Percentiles rank a stretch among this genome's conserved stretches.
Conservation (phyloP, 2,113 vertebrate genomes). For the Ictidomys tridecemlineatus region DNA sequence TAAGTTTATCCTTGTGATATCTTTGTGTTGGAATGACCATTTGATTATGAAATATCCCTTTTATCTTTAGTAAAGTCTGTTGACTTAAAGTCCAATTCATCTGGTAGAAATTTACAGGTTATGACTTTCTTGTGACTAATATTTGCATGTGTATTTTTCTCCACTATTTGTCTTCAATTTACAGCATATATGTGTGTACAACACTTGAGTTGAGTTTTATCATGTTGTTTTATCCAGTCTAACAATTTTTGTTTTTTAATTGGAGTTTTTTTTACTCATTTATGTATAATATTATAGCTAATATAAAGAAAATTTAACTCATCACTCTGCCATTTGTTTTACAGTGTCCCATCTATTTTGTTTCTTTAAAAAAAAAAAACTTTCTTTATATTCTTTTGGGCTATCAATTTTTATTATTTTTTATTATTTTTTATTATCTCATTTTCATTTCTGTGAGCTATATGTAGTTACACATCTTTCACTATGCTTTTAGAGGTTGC, state of each 20-base stretch:
- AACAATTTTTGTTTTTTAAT: constrained; percentile 23
- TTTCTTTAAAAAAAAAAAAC: not conserved
- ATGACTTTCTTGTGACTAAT: constrained; percentile 9
- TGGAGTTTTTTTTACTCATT: not conserved
- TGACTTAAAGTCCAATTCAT: not conserved
- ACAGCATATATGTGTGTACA: not conserved
- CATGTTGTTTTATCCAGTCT: not conserved
- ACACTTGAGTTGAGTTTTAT: not conserved
- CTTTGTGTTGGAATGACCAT: not conserved
- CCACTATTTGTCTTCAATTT: not conserved
- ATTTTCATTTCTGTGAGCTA: not conserved
- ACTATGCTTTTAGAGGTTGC: not conserved
- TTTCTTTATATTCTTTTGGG: not conserved
- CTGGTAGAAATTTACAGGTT: not conserved
- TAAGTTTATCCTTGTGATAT: not conserved
- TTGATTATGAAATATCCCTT: constrained; percentile 13
- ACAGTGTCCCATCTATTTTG: not conserved
- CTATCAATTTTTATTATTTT: not conserved
- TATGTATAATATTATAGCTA: not conserved
- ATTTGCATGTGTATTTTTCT: not conserved
- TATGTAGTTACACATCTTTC: not conserved
- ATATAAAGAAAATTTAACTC: not conserved
- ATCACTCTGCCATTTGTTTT: not conserved
- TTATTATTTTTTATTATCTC: constrained; percentile 25
- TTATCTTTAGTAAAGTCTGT: not conserved